Evolutionary conservation across 2,113 vertebrate genomes (phyloP).

Genomic region (Erinaceus europaeus): DNA sequence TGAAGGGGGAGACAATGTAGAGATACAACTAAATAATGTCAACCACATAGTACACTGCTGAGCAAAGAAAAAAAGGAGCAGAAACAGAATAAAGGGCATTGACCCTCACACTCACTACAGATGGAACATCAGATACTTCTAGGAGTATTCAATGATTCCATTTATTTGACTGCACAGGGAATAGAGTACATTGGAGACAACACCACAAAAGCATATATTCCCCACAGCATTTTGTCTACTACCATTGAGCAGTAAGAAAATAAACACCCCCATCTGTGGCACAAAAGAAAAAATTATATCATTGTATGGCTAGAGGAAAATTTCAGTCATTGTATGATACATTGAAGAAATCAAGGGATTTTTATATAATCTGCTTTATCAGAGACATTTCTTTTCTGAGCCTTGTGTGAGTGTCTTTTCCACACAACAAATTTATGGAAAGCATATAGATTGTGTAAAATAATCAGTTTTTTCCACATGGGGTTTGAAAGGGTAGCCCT

Average conservation of each 20-base stretch:
- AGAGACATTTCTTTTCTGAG: slow-evolving; percentile 21
- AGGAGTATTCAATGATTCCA: background rate
- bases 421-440: slow-evolving; percentile 23
- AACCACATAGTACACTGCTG: background rate
- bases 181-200: background rate
- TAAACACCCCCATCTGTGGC: background rate
- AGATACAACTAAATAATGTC: slow-evolving; percentile 7
- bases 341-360: slow-evolving; percentile 34
- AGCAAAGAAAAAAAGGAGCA: slow-evolving; percentile 27
- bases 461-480: background rate
- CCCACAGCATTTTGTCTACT: background rate
- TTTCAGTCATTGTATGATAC: slow-evolving; percentile 37
- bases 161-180: slow-evolving; percentile 11
- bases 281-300: slow-evolving; percentile 42
- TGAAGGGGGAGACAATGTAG: background rate
- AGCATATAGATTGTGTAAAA: slow-evolving; percentile 3
- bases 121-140: background rate
- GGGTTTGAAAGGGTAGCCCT: background rate
- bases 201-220: background rate
- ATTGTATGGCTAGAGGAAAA: background rate
- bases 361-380: slow-evolving; percentile 42
- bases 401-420: background rate
- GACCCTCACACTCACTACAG: background rate
- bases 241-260: background rate
- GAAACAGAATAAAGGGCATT: background rate